phyloP scores from a whole-genome alignment of 2,888 invertebrate genomes.

The Nymphalis polychloros region DNA sequence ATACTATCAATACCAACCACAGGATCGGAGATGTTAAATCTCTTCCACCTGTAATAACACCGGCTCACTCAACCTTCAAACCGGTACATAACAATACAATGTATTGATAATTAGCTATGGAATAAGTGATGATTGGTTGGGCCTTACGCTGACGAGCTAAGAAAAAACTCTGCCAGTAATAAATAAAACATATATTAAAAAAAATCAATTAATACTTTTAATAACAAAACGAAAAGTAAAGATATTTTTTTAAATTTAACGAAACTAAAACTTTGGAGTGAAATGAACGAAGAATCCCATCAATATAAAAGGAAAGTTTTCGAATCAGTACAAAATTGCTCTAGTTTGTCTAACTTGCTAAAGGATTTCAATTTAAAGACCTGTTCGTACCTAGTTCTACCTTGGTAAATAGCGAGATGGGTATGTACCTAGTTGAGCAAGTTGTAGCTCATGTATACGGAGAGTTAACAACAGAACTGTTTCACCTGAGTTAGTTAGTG shows the following conservation, averaged over 20 bases:
- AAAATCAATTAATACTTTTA: too few species aligned
- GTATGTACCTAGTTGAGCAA: slow-evolving; percentile 34
- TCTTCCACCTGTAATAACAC: too few species aligned
- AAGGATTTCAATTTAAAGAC: slow-evolving; percentile 52
- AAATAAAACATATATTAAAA: too few species aligned
- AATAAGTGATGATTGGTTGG: too few species aligned
- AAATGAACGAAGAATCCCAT: slow-evolving; percentile 39
- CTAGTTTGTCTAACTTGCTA: slow-evolving; percentile 41
- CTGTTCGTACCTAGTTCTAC: slow-evolving; percentile 35
- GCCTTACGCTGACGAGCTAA: too few species aligned
- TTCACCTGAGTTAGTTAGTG: slow-evolving; percentile 38
- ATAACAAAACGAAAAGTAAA: neutral
- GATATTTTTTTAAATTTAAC: neutral
- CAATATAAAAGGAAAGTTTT: slow-evolving; percentile 43
- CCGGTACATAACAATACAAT: too few species aligned
- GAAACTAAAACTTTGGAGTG: neutral
- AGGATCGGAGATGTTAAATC: too few species aligned
- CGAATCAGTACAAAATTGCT: slow-evolving; percentile 43
- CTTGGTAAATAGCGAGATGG: neutral
- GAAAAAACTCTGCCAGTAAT: too few species aligned
- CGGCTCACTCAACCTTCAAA: too few species aligned
- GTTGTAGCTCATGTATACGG: slow-evolving; percentile 38
- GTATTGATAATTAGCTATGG: too few species aligned
- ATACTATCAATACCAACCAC: too few species aligned
- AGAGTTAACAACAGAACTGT: slow-evolving; percentile 46